Percentiles rank a stretch among this genome's conserved stretches.
phyloP scores from a whole-genome alignment of 2,113 vertebrate genomes.

The Puntigrus tetrazona region DNA sequence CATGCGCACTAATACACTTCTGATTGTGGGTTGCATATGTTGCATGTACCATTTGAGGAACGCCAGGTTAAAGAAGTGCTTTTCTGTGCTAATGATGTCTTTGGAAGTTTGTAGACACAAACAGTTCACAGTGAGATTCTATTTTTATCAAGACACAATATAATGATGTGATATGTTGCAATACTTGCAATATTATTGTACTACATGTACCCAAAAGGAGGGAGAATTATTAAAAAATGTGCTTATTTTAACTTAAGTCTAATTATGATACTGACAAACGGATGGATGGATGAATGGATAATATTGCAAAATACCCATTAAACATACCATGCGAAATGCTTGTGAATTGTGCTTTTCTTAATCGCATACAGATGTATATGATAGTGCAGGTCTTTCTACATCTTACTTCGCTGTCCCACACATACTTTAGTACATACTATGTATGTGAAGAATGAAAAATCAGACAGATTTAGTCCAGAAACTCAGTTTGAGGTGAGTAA shows the following conservation, averaged over 20 bases:
- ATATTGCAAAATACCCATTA: no score
- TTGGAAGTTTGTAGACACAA: background rate
- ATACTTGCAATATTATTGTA: background rate
- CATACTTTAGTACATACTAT: background rate
- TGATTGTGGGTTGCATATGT: background rate
- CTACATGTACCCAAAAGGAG: background rate
- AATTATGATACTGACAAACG: background rate
- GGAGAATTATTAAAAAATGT: background rate
- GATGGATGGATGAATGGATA: no score
- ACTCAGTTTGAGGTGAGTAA: background rate
- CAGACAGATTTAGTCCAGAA: background rate
- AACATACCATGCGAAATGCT: no score
- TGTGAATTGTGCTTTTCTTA: no score
- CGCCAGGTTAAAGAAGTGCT: constrained; percentile 17
- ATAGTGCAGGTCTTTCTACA: background rate
- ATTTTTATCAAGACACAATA: background rate
- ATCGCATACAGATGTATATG: background rate
- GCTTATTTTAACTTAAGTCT: background rate
- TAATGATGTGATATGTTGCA: background rate
- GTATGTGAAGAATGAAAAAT: background rate
- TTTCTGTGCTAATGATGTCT: background rate
- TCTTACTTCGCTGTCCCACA: background rate
- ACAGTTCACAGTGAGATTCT: background rate
- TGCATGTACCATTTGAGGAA: background rate
- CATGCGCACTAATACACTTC: background rate